Base-by-base conservation (phyloP, 2,888 invertebrate genomes). In the Pyrgus malvae region DNA sequence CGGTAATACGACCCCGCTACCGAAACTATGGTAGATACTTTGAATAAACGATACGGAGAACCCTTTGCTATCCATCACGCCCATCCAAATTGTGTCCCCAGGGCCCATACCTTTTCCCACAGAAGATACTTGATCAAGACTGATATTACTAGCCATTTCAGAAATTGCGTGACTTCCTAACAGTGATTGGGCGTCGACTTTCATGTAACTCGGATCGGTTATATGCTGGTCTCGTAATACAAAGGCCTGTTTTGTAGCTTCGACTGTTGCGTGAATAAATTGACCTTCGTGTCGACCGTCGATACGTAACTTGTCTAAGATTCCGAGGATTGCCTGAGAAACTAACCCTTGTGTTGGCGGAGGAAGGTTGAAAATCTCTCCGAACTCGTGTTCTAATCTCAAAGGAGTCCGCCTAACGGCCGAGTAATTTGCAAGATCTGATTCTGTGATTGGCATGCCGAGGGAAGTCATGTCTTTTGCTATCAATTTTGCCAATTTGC, bases 31-130 rank as follows among this genome's bases (percentile, higher is more conserved):
- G 58, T 83, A 89, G 56, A 78, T 56, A 50, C 89, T 89, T 65
- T 89, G 89, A 61, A 89, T 89, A 60, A 82, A 89, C 33, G 88
- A 88, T 35, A 89, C 85, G 9, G 85, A 86, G 66, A 79, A 89
- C 0, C 89, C 89, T 67, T 78, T 83, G 40, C 59, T 73, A 58
- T 89, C 89, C 85, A 88, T 87, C 7, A 76, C 74, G 8, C 88
- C 89, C 74, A 89, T 74, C 89, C 89, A 89, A 51, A 89, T 66
- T 9, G 89, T 89, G 55, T 88, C 89, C 5, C 85, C 87, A 2
- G 78, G 69, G 1, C 82, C 83, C 62, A 74, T 77, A 0, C 76
- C 77, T 38, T 69, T 65, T 23, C 68, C 76, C 27, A 51, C 50
- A 2, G 55, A 40, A 41, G 74, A 72, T 21, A 76, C 72, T 51